These are phyloP conservation scores for Nephrotoma flavescens DNA, from an alignment of 2,888 invertebrate genomes.

Conservation along the genomic window DNA sequence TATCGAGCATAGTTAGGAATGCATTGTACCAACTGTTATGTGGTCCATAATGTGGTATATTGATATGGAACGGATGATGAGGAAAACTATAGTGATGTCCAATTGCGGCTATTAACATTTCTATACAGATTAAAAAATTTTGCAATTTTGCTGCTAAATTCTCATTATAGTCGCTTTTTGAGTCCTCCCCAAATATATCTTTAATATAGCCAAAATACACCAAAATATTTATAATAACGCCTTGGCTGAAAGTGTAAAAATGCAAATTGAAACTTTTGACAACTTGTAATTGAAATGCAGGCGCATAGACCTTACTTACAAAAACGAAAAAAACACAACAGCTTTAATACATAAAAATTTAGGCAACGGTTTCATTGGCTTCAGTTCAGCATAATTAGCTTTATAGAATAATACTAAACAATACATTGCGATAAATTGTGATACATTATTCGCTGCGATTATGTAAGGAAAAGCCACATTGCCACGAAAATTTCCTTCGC, in stretches of 20 bases:
- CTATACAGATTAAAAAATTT: slow-evolving; percentile 92
- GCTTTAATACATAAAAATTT: slow-evolving; percentile 96
- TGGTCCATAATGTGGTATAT: slow-evolving; percentile 38
- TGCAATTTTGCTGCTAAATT: slow-evolving; percentile 71
- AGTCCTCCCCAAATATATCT: slow-evolving; percentile 43
- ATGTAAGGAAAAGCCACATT: slow-evolving; percentile 82
- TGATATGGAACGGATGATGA: slow-evolving; percentile 65
- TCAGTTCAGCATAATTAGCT: slow-evolving; percentile 67
- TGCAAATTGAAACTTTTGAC: not conserved
- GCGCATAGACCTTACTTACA: slow-evolving; percentile 51
- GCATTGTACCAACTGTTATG: slow-evolving; percentile 51
- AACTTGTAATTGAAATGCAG: not conserved
- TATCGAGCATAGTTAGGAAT: slow-evolving; percentile 87
- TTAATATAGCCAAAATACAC: slow-evolving; percentile 72
- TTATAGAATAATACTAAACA: slow-evolving; percentile 86
- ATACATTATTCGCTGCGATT: slow-evolving; percentile 75
- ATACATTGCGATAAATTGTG: slow-evolving; percentile 94
- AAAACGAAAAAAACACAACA: slow-evolving; percentile 95
- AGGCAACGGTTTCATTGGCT: slow-evolving; percentile 85
- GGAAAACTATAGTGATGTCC: slow-evolving; percentile 94
- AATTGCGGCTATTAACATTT: slow-evolving; percentile 93
- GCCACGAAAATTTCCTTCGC: slow-evolving; percentile 79
- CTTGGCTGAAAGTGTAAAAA: slow-evolving; percentile 55
- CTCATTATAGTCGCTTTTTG: slow-evolving; percentile 24
- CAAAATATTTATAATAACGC: slow-evolving; percentile 73